phyloP scores from a whole-genome alignment of 2,113 vertebrate species.

The Vidua chalybeata region DNA sequence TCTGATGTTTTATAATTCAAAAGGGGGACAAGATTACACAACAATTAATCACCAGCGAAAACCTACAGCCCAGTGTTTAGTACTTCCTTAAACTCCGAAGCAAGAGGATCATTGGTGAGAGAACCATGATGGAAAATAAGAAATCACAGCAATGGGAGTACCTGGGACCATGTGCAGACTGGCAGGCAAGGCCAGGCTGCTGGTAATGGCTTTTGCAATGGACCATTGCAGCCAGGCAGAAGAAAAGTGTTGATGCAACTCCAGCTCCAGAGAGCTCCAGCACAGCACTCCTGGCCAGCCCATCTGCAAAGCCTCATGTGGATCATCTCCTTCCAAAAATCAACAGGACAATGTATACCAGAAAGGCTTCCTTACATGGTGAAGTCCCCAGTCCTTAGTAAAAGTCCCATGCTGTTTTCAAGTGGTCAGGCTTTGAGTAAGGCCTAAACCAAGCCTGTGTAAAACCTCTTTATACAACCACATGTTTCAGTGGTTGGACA shows the following conservation, averaged over 20 bases:
- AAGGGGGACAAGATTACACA: neutral
- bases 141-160: neutral
- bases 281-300: neutral
- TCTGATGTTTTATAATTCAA: neutral
- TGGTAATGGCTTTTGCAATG: neutral
- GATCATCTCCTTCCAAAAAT: neutral
- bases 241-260: neutral
- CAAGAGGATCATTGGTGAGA: neutral
- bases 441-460: neutral
- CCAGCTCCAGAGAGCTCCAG: neutral
- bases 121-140: neutral
- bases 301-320: rapidly evolving
- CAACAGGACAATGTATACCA: neutral
- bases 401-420: neutral
- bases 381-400: neutral
- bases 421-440: neutral
- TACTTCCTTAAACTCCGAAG: neutral
- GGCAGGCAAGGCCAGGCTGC: neutral
- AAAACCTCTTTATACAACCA: neutral
- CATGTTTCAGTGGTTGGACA: neutral
- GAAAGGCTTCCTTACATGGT: neutral
- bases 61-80: neutral
- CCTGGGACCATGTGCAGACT: neutral
- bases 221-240: neutral
- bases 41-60: neutral